These are phyloP conservation scores for Vicugna pacos DNA, from an alignment of 2,113 vertebrate genomes.

Conservation along the genomic window DNA sequence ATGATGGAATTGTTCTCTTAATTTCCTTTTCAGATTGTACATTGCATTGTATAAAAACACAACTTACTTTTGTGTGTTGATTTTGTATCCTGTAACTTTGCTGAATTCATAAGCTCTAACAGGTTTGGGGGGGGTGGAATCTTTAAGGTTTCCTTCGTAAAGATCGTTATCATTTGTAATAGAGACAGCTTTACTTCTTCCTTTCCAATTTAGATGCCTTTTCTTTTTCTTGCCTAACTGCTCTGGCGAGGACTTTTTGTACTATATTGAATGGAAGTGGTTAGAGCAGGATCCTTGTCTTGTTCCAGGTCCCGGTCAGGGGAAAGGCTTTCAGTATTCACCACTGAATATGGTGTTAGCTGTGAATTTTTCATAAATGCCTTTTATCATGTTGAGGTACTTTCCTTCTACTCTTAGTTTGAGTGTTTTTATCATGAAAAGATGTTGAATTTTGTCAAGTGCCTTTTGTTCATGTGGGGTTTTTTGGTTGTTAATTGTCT, in stretches of 20 bases:
- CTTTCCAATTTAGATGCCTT: not conserved
- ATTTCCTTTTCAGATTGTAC: not conserved
- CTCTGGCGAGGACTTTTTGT: not conserved
- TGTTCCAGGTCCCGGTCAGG: not conserved
- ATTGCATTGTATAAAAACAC: not conserved
- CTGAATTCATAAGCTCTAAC: not conserved
- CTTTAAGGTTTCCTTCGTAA: not conserved
- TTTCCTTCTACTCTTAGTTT: not conserved
- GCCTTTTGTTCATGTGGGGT: not conserved
- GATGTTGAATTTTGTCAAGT: not conserved
- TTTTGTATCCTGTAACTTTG: not conserved
- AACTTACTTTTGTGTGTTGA: not conserved
- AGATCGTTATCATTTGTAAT: not conserved
- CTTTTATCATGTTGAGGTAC: not conserved
- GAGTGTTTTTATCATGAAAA: not conserved
- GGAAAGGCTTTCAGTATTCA: not conserved
- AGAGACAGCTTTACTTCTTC: not conserved
- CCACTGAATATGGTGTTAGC: not conserved
- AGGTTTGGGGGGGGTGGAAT: not conserved
- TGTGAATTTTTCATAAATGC: not conserved
- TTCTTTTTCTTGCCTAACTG: not conserved
- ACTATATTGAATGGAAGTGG: not conserved
- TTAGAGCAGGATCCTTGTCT: not conserved
- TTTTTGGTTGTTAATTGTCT: not conserved
- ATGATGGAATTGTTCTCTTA: not conserved